Conservation (phyloP, 2,888 invertebrate genomes). For the Cephalotes varians region DNA sequence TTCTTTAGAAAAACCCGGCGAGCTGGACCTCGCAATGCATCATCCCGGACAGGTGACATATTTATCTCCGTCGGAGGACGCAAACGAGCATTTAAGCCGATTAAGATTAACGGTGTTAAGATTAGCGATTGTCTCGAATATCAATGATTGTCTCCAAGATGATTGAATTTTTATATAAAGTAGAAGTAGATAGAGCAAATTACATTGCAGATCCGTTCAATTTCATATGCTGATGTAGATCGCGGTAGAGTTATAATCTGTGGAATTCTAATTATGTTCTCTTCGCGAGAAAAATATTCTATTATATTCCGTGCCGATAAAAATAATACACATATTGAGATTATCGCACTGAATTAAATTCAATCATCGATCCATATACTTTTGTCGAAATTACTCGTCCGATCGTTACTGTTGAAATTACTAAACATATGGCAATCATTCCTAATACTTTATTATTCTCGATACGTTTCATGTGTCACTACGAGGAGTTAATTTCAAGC, state of each 20-base stretch:
- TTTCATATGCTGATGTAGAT: neutral
- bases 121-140: neutral
- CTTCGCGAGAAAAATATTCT: neutral
- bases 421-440: conserved; percentile 15
- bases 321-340: neutral
- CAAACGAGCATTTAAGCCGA: conserved; percentile 28
- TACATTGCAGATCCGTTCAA: neutral
- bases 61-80: conserved; percentile 5
- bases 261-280: neutral
- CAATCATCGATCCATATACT: neutral
- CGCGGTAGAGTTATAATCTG: neutral
- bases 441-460: conserved; percentile 26
- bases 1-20: conserved; percentile 49
- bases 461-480: conserved; percentile 37
- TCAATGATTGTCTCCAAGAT: neutral
- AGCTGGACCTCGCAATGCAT: conserved; percentile 53
- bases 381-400: conserved; percentile 7
- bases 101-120: conserved; percentile 23
- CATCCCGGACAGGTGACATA: conserved; percentile 35
- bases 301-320: neutral
- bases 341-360: neutral
- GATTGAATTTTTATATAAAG: neutral
- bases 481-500: conserved; percentile 46
- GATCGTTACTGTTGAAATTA: too few species aligned
- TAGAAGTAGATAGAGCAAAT: neutral